Conservation (phyloP, 1,140 invertebrate species). For the Ridgeia piscesae region DNA sequence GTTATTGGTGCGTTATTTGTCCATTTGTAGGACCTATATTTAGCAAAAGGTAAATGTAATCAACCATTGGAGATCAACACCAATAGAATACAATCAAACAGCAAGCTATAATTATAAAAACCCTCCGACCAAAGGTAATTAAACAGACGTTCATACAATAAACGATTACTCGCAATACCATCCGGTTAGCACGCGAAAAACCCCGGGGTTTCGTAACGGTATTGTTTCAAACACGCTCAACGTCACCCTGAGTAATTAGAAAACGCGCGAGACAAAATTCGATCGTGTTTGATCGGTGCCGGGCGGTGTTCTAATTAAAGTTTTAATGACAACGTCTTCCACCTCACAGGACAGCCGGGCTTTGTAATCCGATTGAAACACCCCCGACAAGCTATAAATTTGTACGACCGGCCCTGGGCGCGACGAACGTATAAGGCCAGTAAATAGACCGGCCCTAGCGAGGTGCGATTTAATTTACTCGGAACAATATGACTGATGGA, state of each 20-base stretch:
- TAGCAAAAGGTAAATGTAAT: no score
- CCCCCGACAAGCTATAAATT: background rate
- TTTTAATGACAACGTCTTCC: background rate
- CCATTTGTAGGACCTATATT: no score
- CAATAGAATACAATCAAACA: no score
- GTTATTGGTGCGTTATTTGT: no score
- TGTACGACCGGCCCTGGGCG: background rate
- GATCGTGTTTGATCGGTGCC: background rate
- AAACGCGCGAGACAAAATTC: background rate
- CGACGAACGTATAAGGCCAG: background rate
- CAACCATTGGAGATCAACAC: no score
- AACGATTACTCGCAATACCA: background rate
- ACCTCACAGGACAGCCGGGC: background rate
- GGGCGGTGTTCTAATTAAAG: background rate
- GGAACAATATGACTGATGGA: background rate
- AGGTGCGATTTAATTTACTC: slow-evolving; percentile 1
- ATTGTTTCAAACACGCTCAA: background rate
- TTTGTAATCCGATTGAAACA: background rate
- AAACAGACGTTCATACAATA: background rate
- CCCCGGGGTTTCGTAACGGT: background rate
- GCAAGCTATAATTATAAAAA: no score
- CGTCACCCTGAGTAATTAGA: background rate
- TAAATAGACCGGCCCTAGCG: background rate
- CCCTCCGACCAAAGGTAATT: background rate
- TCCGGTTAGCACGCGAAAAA: background rate